These are phyloP conservation scores for Mya arenaria DNA, from an alignment of 1,140 invertebrate species.

Conservation along the genomic window DNA sequence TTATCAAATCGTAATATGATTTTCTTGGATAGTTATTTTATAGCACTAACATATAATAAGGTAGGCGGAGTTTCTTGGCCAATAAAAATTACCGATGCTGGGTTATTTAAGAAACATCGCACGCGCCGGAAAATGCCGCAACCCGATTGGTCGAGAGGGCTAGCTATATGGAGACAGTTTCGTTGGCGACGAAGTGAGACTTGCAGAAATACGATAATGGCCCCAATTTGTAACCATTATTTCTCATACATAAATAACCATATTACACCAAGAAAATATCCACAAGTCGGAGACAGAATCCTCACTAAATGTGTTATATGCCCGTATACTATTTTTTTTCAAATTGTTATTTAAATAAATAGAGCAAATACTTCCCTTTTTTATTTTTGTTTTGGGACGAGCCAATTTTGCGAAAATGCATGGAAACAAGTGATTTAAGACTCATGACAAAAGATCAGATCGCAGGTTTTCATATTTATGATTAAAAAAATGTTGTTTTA, in stretches of 20 bases:
- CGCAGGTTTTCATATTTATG: no score
- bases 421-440: no score
- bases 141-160: constrained; percentile 42
- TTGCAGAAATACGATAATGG: constrained; percentile 48
- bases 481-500: no score
- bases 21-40: constrained; percentile 57
- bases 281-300: no score
- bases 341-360: no score
- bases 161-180: not conserved
- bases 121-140: constrained; percentile 29
- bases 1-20: constrained; percentile 50
- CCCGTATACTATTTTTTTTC: no score
- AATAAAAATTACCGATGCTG: constrained; percentile 55
- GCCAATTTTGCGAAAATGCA: no score
- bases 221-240: constrained; percentile 53
- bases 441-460: no score
- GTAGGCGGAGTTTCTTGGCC: constrained; percentile 40
- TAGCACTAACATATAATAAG: constrained; percentile 47
- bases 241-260: constrained; percentile 56
- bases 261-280: no score
- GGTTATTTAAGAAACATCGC: constrained; percentile 48
- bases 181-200: constrained; percentile 20
- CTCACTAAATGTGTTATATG: no score
- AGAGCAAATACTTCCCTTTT: no score
- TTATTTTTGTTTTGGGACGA: no score